Evolutionary conservation across 2,113 vertebrate genomes (phyloP).

Genomic region (Myiagra hebetior): DNA sequence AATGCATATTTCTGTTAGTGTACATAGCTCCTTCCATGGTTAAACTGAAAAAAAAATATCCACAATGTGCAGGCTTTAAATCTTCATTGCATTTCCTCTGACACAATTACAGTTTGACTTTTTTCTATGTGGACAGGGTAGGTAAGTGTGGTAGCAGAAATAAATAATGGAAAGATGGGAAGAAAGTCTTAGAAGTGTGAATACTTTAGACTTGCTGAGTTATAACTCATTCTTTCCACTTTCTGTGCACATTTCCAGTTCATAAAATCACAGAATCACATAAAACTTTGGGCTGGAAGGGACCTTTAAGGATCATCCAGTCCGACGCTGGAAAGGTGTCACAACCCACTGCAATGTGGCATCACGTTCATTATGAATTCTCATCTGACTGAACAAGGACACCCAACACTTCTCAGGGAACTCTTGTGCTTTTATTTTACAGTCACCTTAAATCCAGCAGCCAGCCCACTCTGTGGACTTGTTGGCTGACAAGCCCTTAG

Average conservation of each 20-base stretch:
- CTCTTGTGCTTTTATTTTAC: background rate
- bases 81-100: background rate
- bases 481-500: background rate
- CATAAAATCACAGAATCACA: background rate
- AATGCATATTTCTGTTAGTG: background rate
- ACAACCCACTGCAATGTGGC: background rate
- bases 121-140: background rate
- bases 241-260: background rate
- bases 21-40: background rate
- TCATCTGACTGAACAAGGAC: background rate
- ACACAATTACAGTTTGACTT: background rate
- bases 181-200: background rate
- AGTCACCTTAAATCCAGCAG: background rate
- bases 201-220: background rate
- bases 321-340: background rate
- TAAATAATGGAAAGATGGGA: background rate
- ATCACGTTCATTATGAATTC: background rate
- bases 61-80: background rate
- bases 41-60: background rate
- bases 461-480: background rate
- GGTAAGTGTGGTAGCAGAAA: background rate
- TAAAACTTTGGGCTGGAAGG: background rate
- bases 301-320: background rate
- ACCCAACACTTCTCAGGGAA: fast-evolving
- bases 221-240: background rate